Percentiles rank a stretch among this genome's conserved stretches.
phyloP scores from a whole-genome alignment of 2,888 invertebrate genomes.

The Nomada lathburiana region DNA sequence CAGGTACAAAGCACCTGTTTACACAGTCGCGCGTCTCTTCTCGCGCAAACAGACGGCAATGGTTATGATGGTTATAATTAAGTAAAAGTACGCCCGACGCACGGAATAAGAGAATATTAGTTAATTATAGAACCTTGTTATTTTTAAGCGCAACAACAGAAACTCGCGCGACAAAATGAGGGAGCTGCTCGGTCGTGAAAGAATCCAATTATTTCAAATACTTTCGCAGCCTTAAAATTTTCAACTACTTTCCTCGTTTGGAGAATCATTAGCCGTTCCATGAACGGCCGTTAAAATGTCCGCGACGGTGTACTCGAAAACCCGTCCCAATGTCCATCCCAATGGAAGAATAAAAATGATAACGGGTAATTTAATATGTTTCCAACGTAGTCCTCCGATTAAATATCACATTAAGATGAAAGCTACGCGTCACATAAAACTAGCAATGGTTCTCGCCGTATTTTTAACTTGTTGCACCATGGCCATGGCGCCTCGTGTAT shows the following conservation, averaged over 20 bases:
- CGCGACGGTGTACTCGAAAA: background rate
- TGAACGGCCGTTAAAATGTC: conserved; percentile 24
- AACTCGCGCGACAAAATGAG: conserved; percentile 17
- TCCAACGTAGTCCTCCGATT: background rate
- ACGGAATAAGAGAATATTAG: conserved; percentile 29
- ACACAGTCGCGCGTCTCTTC: background rate
- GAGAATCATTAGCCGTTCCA: background rate
- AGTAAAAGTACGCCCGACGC: background rate
- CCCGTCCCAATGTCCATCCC: background rate
- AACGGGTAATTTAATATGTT: background rate
- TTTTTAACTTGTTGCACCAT: conserved; percentile 4
- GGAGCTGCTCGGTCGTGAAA: conserved; percentile 9
- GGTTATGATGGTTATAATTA: background rate
- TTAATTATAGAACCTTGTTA: conserved; percentile 20
- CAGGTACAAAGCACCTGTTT: too few species aligned
- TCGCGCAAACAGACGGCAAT: conserved; percentile 5
- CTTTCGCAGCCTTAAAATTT: conserved; percentile 5
- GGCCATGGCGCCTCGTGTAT: background rate
- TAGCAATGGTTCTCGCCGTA: background rate
- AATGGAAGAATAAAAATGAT: too few species aligned
- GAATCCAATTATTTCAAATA: background rate
- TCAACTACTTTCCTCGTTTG: background rate
- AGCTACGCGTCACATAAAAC: background rate
- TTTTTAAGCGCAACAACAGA: conserved; percentile 16
- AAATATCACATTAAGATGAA: background rate